Base-by-base conservation (phyloP, 2,888 invertebrate species). In the Stratiomys singularior region DNA sequence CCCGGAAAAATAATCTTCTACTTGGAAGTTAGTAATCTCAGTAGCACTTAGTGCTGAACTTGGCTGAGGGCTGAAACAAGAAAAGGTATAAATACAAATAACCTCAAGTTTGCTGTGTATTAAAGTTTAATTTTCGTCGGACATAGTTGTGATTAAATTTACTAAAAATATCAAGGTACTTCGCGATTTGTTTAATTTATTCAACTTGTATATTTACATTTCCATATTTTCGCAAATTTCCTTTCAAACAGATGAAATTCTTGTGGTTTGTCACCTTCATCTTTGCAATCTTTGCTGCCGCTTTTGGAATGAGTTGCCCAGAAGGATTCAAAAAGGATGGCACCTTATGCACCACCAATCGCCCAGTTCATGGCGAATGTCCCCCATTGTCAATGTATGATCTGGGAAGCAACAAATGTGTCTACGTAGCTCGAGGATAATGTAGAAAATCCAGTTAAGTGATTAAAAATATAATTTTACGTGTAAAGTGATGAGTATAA, bases 281-380 rank as follows among this genome's bases (percentile, higher is more conserved):
- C 63, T 83, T 85, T 52, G 83, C 83, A 37, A 77, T 85, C 37
- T 67, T 84, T 11, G 83, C 83, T 7, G 78, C 82, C 13, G 81
- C 81, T 37, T 81, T 83, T 58, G 85, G 82, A 3, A 60, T 78
- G 27, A 52, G 52, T 46, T 86, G 86, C 76, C 83, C 84, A 0
- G 28, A 78, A 1, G 81, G 81, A 1, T 85, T 83, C 72, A 80
- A 79, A 30, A 78, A 76, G 11, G 80, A 81, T 0, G 78, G 79
- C 0, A 78, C 72, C 1, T 78, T 80, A 1, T 86, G 86, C 77
- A 79, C 82, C 0, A 27, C 81, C 0, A 77, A 83, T 0, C 85
- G 86, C 21, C 82, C 84, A 60, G 82, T n/a, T n/a, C n/a, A n/a
- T n/a, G n/a, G n/a, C n/a, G n/a, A n/a, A 15, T 86, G 86, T 67